Percentiles rank a stretch among this genome's conserved stretches.
Evolutionary conservation across 2,797 vertebrate genomes (phyloP).

Genomic region (Acrossocheilus fasciatus): DNA sequence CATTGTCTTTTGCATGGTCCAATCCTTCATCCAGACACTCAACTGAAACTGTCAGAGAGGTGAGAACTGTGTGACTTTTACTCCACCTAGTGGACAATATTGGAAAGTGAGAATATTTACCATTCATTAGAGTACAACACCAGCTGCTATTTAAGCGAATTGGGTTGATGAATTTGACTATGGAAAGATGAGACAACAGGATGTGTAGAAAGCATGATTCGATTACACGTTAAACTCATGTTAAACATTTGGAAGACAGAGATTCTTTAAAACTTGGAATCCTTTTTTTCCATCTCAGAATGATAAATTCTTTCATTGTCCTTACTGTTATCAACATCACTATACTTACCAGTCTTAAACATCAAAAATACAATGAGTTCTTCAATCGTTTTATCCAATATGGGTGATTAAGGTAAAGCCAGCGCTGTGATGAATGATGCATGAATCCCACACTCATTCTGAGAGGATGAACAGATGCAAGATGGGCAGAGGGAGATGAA

Average conservation of each 20-base stretch:
- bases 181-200: conserved; percentile 58
- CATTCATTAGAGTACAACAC: background rate
- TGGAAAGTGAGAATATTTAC: background rate
- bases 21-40: background rate
- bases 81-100: conserved; percentile 28
- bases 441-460: conserved; percentile 7
- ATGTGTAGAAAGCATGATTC: conserved; percentile 80
- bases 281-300: conserved; percentile 75
- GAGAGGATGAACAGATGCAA: conserved; percentile 1
- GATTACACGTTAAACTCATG: conserved; percentile 76
- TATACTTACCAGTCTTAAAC: conserved; percentile 58
- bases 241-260: conserved; percentile 86
- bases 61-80: background rate
- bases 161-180: background rate
- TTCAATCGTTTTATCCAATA: conserved; percentile 8
- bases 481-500: conserved; percentile 9
- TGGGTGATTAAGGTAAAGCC: conserved; percentile 7
- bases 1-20: background rate
- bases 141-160: background rate
- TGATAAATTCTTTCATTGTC: conserved; percentile 80
- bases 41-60: background rate
- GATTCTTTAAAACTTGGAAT: conserved; percentile 84
- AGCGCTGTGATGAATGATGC: conserved; percentile 9
- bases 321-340: conserved; percentile 77
- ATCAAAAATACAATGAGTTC: conserved; percentile 48